phyloP scores from a whole-genome alignment of 2,113 vertebrate species.

The Zeus faber region DNA sequence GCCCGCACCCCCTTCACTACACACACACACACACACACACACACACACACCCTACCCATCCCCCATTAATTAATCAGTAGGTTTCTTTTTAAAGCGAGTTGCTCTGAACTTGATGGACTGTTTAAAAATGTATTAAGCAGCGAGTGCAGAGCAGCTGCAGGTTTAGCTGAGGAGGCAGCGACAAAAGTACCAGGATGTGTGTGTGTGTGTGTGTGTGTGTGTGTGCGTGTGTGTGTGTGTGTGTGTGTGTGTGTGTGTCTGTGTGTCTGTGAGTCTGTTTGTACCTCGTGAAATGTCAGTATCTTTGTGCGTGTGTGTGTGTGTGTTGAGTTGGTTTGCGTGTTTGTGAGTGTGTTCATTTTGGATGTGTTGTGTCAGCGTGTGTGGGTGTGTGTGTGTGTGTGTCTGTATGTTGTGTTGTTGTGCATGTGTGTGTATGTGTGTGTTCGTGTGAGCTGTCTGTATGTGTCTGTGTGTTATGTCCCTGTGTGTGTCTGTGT shows the following conservation, averaged over 20 bases:
- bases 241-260: neutral
- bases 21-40: too few species aligned
- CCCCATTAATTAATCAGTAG: neutral
- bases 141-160: neutral
- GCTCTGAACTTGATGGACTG: neutral
- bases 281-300: neutral
- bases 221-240: neutral
- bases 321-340: neutral
- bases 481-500: neutral
- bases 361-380: neutral
- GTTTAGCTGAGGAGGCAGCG: neutral
- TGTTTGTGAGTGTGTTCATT: too few species aligned
- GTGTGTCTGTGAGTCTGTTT: neutral
- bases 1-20: neutral
- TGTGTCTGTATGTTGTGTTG: neutral
- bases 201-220: neutral
- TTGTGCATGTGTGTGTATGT: neutral
- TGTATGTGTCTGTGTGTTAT: neutral
- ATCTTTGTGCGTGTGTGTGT: neutral
- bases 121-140: neutral
- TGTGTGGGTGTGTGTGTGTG: neutral
- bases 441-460: neutral
- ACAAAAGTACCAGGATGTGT: neutral
- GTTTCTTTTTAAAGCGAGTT: neutral
- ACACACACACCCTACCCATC: neutral